Percentiles rank a stretch among this genome's conserved stretches.
phyloP scores from a whole-genome alignment of 1,140 invertebrate species.

The Fragariocoptes setiger region DNA sequence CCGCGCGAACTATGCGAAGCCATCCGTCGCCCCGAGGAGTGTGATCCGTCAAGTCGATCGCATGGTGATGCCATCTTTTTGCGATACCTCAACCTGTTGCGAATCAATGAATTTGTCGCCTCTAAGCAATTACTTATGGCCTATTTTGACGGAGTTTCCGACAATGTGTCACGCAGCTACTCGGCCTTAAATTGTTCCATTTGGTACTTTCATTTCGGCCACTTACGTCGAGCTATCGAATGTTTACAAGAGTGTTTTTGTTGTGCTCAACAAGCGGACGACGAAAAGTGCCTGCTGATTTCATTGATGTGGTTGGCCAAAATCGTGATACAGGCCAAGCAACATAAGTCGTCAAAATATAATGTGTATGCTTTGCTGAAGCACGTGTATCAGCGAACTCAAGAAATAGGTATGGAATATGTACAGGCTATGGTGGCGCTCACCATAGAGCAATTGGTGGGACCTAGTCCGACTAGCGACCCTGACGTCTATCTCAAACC shows the following conservation, averaged over 20 bases:
- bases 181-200: slow-evolving; percentile 8
- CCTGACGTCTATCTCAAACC: background rate
- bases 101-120: slow-evolving; percentile 7
- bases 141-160: slow-evolving; percentile 8
- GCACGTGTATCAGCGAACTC: background rate
- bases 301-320: slow-evolving; percentile 6
- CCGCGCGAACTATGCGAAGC: background rate
- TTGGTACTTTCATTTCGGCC: slow-evolving; percentile 6
- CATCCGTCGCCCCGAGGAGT: background rate
- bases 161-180: slow-evolving; percentile 5
- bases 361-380: slow-evolving; percentile 4
- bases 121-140: slow-evolving; percentile 6
- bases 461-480: background rate
- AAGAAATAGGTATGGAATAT: background rate
- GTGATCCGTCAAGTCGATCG: too few species aligned
- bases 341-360: slow-evolving; percentile 1
- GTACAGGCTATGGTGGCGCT: background rate
- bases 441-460: slow-evolving; percentile 1
- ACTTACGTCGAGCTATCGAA: slow-evolving; percentile 6
- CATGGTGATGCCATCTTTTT: slow-evolving; percentile 6
- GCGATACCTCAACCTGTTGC: slow-evolving; percentile 6
- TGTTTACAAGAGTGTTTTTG: slow-evolving; percentile 7
- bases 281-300: slow-evolving; percentile 8
- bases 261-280: slow-evolving; percentile 7
- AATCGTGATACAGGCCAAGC: slow-evolving; percentile 1